Base-by-base conservation (phyloP, 2,113 vertebrate species). In the Tonatia bakeri region DNA sequence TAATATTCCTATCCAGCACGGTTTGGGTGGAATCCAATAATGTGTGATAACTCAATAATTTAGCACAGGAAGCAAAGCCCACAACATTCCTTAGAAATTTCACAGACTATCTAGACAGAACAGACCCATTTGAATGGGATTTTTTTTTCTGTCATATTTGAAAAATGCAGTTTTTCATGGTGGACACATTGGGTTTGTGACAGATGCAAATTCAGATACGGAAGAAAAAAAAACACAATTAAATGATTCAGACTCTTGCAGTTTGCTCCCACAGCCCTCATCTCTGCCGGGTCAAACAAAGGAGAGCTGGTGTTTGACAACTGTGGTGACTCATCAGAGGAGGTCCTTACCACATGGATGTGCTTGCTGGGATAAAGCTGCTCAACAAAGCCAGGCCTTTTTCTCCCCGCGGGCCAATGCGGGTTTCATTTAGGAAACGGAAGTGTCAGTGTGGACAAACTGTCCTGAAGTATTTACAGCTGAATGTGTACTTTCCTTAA, bases 401-500 rank as follows among this genome's bases (percentile, higher is more conserved):
- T 87, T 67, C 91, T 90, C 88, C 70, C 95, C 56, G 94, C 80
- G 95, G 94, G 96, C 86, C 81, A 61, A 83, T 43, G 88, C 96
- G 93, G 91, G 76, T 96, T 97, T 97, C 91, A 38, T 96, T 97
- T 96, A 97, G 97, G 97, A 97, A 97, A 97, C 94, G 96, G 93
- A 97, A 95, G 97, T 96, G 96, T 97, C 93, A 95, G 16, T 96
- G 96, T 96, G 95, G 96, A 97, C 96, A 96, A 96, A 97, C 97
- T 95, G 97, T 90, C 91, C 87, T 56, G 28, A 95, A 75, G 91
- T 97, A 97, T 97, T 98, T 98, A 98, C 95, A 96, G 87, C 40
- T 72, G 59, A 90, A 85, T 45, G 75, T 90, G 86, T 75, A 89
- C 73, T 97, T 97, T 94, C 94, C 94, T 96, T 96, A 88, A 97